Base-by-base conservation (phyloP, 2,888 invertebrate species). In the Syrphus vitripennis region DNA sequence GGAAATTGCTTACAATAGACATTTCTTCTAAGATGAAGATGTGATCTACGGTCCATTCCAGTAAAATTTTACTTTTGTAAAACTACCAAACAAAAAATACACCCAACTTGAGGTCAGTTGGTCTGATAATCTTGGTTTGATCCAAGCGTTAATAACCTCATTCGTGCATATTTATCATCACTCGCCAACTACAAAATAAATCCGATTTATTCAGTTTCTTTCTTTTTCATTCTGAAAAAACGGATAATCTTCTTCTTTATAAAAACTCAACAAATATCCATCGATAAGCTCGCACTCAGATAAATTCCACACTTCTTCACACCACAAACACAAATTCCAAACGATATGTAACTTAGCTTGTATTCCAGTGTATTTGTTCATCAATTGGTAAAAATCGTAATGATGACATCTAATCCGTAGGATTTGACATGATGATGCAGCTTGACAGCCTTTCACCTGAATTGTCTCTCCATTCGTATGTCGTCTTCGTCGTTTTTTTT, bases 361-460 rank as follows among this genome's bases (percentile, higher is more conserved):
- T 0, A 48, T n/a, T n/a, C 21, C 55, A 9, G 3, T 16, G n/a
- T 29, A 10, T 57, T 57, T 19, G 29, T 57, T 63, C 63, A 29
- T 81, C 76, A 80, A 84, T 84, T 80, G 79, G 70, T 55, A 21
- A 84, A 72, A 63, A 63, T 84, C 69, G 57, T 77, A 84, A 81
- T 84, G 81, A 84, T 86, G 86, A 86, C 86, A 86, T 78, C 72
- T 78, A 82, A 86, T 86, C 82, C 86, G 74, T 82, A 86, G 82
- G 77, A 82, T 78, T 82, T 86, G 82, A 82, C 70, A 70, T 74
- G 77, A 78, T 75, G 86, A 78, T 86, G 82, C 74, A 63, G 82
- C 55, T 72, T 78, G 77, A 71, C 82, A 86, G 82, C 74, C 77
- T 86, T 82, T 86, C 82, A 86, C 82, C 71, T 67, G 21, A 57